These are phyloP conservation scores for Gnathonemus longibarbis DNA, from an alignment of 2,113 vertebrate genomes.

Conservation along the genomic window DNA sequence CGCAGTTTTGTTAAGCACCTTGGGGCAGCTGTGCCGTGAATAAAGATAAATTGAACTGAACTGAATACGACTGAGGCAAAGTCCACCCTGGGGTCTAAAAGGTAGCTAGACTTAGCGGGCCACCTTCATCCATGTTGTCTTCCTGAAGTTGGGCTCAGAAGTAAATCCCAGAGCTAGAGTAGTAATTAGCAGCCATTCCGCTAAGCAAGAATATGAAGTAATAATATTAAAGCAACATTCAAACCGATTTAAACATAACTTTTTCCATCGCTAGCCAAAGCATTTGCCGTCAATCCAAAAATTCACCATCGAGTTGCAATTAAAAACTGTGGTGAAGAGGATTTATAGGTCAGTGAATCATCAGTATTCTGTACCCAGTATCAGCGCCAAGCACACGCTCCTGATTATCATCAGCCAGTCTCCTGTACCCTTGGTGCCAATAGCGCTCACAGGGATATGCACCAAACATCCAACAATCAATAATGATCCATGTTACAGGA, in stretches of 20 bases:
- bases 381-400: neutral
- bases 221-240: neutral
- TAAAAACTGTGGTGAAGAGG: neutral
- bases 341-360: neutral
- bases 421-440: neutral
- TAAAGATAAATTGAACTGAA: conserved; percentile 26
- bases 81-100: conserved; percentile 10
- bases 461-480: neutral
- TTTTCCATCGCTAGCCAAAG: neutral
- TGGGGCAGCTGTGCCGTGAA: conserved; percentile 10
- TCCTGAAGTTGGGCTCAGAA: neutral
- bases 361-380: neutral
- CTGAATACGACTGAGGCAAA: conserved; percentile 27
- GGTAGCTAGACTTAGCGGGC: neutral
- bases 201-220: neutral
- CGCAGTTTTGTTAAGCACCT: neutral
- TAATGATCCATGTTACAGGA: neutral
- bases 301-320: neutral
- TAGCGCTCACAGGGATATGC: neutral
- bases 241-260: neutral
- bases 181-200: neutral
- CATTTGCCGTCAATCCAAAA: neutral
- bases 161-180: neutral
- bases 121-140: neutral
- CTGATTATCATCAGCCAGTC: neutral